A percentile compares a stretch with the other conserved stretches of the same genome.
These are phyloP conservation scores for Drymonia ruficornis DNA, from an alignment of 2,888 invertebrate genomes.

Conservation along the genomic window DNA sequence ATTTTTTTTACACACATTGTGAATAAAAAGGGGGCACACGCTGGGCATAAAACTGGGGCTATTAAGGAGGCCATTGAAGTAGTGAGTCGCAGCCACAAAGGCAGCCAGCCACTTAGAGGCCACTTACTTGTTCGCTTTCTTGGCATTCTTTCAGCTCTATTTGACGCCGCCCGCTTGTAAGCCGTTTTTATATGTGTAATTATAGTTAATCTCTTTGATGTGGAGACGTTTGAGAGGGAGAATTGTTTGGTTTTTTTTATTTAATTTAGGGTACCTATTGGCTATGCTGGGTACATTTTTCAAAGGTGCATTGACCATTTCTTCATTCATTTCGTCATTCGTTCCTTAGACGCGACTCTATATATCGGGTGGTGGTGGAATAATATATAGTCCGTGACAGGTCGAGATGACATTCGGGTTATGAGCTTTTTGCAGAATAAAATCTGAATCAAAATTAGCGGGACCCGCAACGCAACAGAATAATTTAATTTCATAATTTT, in stretches of 20 bases:
- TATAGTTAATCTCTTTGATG: neutral
- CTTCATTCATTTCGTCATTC: too few species aligned
- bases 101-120: slow-evolving; percentile 55
- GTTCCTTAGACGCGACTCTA: too few species aligned
- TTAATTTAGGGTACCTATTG: neutral
- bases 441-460: too few species aligned
- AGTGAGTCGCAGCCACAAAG: slow-evolving; percentile 63
- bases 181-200: slow-evolving; percentile 27
- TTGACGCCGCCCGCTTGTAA: slow-evolving; percentile 44
- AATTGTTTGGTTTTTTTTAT: too few species aligned
- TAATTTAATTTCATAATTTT: too few species aligned
- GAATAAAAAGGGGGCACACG: slow-evolving; percentile 33
- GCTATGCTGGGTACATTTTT: too few species aligned
- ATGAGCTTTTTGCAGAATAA: too few species aligned
- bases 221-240: neutral
- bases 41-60: slow-evolving; percentile 50
- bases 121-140: slow-evolving; percentile 62
- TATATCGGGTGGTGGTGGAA: too few species aligned
- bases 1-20: neutral
- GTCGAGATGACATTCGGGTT: too few species aligned
- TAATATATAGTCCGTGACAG: too few species aligned
- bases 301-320: too few species aligned
- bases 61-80: slow-evolving; percentile 58
- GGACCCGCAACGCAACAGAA: too few species aligned
- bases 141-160: slow-evolving; percentile 62